Percentiles rank a stretch among this genome's conserved stretches.
Evolutionary conservation across 2,888 invertebrate species (phyloP).

Genomic region (Corbicula japonica): DNA sequence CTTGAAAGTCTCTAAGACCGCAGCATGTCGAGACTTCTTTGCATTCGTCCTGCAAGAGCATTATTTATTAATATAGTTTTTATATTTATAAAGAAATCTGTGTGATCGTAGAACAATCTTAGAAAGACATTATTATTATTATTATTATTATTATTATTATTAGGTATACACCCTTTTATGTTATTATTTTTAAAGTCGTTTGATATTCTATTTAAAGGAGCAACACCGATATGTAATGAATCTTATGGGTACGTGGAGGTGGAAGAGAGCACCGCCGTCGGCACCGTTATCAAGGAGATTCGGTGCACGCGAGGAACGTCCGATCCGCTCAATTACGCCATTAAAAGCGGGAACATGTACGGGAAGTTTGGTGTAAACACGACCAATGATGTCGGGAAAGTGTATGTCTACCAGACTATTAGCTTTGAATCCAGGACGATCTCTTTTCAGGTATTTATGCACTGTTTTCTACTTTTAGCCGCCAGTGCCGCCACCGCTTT

Average conservation of each 20-base stretch:
- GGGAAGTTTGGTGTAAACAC: constrained; percentile 59
- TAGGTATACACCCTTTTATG: too few species aligned
- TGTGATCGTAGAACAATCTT: too few species aligned
- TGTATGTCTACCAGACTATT: constrained; percentile 52
- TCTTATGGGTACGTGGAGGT: constrained; percentile 48
- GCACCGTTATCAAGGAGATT: constrained; percentile 49
- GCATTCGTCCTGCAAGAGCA: too few species aligned
- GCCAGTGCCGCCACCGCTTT: too few species aligned
- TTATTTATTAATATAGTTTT: too few species aligned
- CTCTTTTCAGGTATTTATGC: constrained; percentile 55
- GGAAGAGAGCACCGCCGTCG: constrained; percentile 44
- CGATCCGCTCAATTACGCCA: constrained; percentile 60
- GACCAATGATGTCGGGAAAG: constrained; percentile 42
- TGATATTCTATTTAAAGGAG: background rate
- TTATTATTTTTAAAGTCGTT: too few species aligned
- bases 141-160: too few species aligned
- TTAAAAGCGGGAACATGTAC: constrained; percentile 65
- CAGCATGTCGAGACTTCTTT: too few species aligned
- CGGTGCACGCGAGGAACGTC: constrained; percentile 60
- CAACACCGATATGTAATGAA: constrained; percentile 39
- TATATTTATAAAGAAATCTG: too few species aligned
- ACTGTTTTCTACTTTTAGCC: too few species aligned
- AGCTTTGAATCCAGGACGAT: constrained; percentile 53
- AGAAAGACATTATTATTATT: too few species aligned
- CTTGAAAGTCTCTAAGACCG: too few species aligned